Evolutionary conservation across 1,140 invertebrate species (phyloP), one percentile per base, ranked within the genome.

Genomic region (Stenopsyche tienmushanensis): DNA sequence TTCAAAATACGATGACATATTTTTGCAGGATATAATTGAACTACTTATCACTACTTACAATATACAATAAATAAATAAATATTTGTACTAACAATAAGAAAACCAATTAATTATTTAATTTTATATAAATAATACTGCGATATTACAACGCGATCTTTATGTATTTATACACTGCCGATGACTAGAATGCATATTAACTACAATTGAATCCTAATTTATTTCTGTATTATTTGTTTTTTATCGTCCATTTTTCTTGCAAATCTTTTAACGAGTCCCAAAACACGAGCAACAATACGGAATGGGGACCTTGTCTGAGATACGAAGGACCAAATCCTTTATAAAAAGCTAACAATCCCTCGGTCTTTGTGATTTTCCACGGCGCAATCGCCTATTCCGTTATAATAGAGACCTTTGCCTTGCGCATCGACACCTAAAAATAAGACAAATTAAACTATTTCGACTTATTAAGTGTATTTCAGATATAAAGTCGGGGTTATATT

Each of bases 251-350:
- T 67, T 77, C 76, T 66, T 78, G 75, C 8, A 79, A n/a, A 72
- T 80, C 78, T 69, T 87, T 85, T 8, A 94, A 78, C 78, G 89
- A 82, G 74, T 93, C 90, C 86, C 93, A 96, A 77, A 96, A 93
- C 18, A 94, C 84, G 26, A 97, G 80, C 69, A 89, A 88, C 0
- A 96, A 76, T 0, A 95, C 88, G 0, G 92, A 92, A 73, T 96
- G 93, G 2, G 93, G 94, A 0, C 90, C 93, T 71, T 95, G 85
- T 49, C 94, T 82, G 23, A 95, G 79, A 79, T 93, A 94, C 1
- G 88, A 91, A 1, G 93, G 90, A 13, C 88, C 87, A 65, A 91
- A 88, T 24, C 93, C 94, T 80, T 96, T 96, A 75, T 95, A 96
- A 71, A 96, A 87, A 1, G 91, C 93, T 58, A 84, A 78, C 0